phyloP scores from a whole-genome alignment of 2,888 invertebrate species.

The Andricus quercusramuli region DNA sequence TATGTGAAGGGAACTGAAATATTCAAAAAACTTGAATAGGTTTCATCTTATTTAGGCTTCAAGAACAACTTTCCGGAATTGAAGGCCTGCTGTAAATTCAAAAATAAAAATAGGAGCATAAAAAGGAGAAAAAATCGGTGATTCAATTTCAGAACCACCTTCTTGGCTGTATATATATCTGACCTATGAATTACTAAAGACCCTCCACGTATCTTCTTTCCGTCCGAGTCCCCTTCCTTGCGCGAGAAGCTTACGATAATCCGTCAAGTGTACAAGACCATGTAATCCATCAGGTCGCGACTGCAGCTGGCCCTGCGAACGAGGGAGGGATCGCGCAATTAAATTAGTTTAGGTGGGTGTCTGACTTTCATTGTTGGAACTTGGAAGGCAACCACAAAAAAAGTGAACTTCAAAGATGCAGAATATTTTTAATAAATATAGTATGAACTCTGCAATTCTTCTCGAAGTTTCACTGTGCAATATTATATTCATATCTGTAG shows the following conservation, averaged over 20 bases:
- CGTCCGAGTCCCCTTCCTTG: slow-evolving; percentile 43
- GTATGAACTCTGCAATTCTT: too few relatives aligned
- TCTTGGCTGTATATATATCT: slow-evolving; percentile 25
- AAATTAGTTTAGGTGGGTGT: slow-evolving; percentile 48
- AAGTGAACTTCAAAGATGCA: slow-evolving; percentile 1
- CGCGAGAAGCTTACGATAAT: slow-evolving; percentile 68
- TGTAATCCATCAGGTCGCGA: slow-evolving; percentile 76
- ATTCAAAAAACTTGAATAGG: too few relatives aligned
- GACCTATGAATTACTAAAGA: slow-evolving; percentile 37
- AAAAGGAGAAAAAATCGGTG: slow-evolving; percentile 36
- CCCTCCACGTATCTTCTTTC: slow-evolving; percentile 42
- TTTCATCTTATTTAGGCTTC: neutral
- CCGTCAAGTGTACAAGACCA: slow-evolving; percentile 73
- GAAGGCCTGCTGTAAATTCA: neutral
- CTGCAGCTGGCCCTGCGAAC: slow-evolving; percentile 63
- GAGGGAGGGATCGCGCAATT: slow-evolving; percentile 47
- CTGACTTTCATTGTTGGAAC: slow-evolving; percentile 14
- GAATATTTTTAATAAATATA: neutral
- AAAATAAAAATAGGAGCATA: neutral
- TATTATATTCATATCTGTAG: too few relatives aligned
- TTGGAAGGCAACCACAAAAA: slow-evolving; percentile 5
- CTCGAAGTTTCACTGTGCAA: too few relatives aligned
- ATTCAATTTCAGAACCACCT: slow-evolving; percentile 33
- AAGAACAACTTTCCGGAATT: neutral
- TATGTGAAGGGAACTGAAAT: too few relatives aligned